These are phyloP conservation scores for Chaetodon trifasciatus DNA, from an alignment of 2,797 vertebrate genomes.

Conservation along the genomic window DNA sequence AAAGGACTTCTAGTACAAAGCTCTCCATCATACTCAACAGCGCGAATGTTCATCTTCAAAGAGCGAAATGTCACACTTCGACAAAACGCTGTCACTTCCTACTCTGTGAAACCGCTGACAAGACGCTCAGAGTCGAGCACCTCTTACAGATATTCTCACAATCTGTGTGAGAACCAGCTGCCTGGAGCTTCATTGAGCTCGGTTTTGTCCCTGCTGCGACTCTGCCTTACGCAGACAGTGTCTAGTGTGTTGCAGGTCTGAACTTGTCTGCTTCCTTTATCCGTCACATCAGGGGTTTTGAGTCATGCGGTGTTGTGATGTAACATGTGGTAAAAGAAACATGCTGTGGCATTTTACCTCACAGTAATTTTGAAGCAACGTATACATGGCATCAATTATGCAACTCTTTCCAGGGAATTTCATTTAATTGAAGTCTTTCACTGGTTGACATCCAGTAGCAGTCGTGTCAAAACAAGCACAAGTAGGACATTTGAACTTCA, in stretches of 20 bases:
- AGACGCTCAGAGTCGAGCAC: background rate
- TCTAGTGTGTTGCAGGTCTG: constrained; percentile 13
- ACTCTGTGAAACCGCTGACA: constrained; percentile 13
- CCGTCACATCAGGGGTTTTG: constrained; percentile 16
- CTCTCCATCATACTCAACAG: background rate
- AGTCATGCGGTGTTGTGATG: constrained; percentile 6
- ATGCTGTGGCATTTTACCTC: constrained; percentile 23
- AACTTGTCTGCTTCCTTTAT: constrained; percentile 34
- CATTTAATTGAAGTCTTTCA: background rate
- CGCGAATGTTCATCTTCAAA: constrained; percentile 14
- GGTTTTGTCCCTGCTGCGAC: background rate
- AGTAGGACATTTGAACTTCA: constrained; percentile 4
- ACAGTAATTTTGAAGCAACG: constrained; percentile 7
- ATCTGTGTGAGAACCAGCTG: background rate
- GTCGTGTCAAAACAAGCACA: background rate
- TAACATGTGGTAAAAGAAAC: constrained; percentile 22
- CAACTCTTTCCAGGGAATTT: background rate
- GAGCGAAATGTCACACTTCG: constrained; percentile 18
- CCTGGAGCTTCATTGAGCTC: background rate
- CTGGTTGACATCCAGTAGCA: background rate
- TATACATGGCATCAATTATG: background rate
- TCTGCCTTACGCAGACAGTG: background rate
- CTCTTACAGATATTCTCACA: constrained; percentile 6
- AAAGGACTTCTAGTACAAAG: constrained; percentile 13
- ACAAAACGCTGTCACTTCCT: constrained; percentile 7